A percentile compares a stretch with the other conserved stretches of the same genome.
These are phyloP conservation scores for Agrochola litura DNA, from an alignment of 2,888 invertebrate species.

Conservation along the genomic window DNA sequence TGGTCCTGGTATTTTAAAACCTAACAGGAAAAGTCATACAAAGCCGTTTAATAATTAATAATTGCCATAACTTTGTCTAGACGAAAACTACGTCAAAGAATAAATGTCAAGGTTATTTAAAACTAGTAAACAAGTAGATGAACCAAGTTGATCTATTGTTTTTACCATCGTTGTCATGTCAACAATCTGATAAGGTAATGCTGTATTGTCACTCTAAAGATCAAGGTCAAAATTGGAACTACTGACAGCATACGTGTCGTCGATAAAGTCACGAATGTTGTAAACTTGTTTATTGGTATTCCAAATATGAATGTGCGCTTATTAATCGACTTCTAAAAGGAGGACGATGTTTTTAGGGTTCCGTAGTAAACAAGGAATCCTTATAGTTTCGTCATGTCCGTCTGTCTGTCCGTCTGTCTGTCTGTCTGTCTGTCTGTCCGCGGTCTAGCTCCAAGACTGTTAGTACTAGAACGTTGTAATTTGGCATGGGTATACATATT, in stretches of 20 bases:
- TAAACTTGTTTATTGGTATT: slow-evolving; percentile 16
- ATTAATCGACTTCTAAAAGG: no score
- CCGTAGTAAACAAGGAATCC: no score
- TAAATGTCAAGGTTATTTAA: background rate
- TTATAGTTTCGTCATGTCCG: no score
- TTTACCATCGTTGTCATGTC: slow-evolving; percentile 15
- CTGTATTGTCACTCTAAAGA: background rate
- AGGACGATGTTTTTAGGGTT: no score
- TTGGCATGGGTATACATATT: no score
- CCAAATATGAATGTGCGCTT: background rate
- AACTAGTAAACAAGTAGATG: background rate
- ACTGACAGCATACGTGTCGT: background rate
- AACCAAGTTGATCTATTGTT: background rate
- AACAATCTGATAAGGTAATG: slow-evolving; percentile 41
- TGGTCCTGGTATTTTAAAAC: background rate
- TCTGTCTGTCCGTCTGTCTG: no score
- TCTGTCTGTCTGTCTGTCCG: no score
- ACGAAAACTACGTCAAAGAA: background rate
- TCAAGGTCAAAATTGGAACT: slow-evolving; percentile 27
- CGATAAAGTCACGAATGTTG: slow-evolving; percentile 1
- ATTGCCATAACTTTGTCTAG: background rate
- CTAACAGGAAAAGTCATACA: background rate
- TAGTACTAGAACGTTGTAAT: no score
- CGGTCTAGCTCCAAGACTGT: no score
- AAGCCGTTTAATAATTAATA: background rate